Evolutionary conservation across 2,888 invertebrate genomes (phyloP).

Genomic region (Agrochola macilenta): DNA sequence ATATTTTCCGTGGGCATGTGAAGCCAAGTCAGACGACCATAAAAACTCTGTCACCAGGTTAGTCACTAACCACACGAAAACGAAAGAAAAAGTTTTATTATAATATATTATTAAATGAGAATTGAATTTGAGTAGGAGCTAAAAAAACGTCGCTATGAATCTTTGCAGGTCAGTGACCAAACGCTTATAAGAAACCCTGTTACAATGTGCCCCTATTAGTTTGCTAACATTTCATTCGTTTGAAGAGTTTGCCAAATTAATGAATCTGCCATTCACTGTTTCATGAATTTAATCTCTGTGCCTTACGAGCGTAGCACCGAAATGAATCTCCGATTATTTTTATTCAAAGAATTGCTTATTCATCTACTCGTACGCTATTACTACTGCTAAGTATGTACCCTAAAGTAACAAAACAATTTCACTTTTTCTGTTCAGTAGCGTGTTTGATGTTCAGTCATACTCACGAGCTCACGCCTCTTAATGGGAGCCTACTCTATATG

Average conservation of each 20-base stretch:
- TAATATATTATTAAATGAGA: neutral
- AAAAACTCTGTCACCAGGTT: too few relatives aligned
- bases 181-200: neutral
- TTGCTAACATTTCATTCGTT: neutral
- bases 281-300: too few relatives aligned
- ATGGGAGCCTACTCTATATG: slow-evolving; percentile 64
- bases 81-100: neutral
- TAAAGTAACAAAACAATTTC: slow-evolving; percentile 20
- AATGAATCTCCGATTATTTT: neutral
- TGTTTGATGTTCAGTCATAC: slow-evolving; percentile 40
- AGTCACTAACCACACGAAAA: too few relatives aligned
- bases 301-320: neutral
- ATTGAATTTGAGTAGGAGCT: neutral
- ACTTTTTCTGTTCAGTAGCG: slow-evolving; percentile 34
- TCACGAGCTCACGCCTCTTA: slow-evolving; percentile 45
- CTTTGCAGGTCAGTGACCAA: neutral
- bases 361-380: neutral
- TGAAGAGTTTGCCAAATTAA: neutral
- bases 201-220: neutral
- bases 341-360: too few relatives aligned
- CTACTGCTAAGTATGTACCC: neutral
- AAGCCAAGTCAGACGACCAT: too few relatives aligned
- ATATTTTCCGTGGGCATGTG: too few relatives aligned
- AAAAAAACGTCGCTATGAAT: too few relatives aligned
- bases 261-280: neutral